phyloP scores from a whole-genome alignment of 2,797 vertebrate genomes.

The Orientallactaga sibirica region DNA sequence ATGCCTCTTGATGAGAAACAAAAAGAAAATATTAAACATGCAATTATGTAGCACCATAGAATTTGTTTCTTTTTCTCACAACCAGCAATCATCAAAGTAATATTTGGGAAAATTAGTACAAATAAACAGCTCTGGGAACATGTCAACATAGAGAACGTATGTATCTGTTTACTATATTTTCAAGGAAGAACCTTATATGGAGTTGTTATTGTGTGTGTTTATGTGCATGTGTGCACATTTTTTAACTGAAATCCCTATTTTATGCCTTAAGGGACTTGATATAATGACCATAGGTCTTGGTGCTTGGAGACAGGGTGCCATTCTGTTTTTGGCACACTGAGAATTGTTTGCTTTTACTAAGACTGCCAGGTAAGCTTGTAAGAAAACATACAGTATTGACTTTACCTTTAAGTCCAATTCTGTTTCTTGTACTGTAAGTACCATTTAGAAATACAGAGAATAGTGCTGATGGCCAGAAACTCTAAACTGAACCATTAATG shows the following conservation, averaged over 20 bases:
- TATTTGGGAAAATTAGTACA: constrained; percentile 51
- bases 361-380: constrained; percentile 17
- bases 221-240: neutral
- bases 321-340: constrained; percentile 8
- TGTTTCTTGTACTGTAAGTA: constrained; percentile 28
- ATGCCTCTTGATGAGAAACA: constrained; percentile 67
- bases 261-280: neutral
- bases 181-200: constrained; percentile 24
- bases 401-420: constrained; percentile 49
- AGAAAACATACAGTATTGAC: constrained; percentile 30
- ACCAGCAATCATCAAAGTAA: constrained; percentile 49
- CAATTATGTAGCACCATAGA: constrained; percentile 57
- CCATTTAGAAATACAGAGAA: constrained; percentile 33
- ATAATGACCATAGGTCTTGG: constrained; percentile 19
- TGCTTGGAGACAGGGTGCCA: neutral
- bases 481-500: constrained; percentile 23
- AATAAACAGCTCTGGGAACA: constrained; percentile 38
- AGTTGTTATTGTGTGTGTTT: neutral
- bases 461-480: neutral
- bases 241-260: constrained; percentile 11
- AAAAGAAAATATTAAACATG: constrained; percentile 63
- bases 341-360: constrained; percentile 34
- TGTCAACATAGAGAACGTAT: constrained; percentile 57
- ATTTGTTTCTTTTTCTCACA: constrained; percentile 57
- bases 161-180: constrained; percentile 6